These are phyloP conservation scores for Cyaniris semiargus DNA, from an alignment of 2,888 invertebrate species.

Conservation along the genomic window DNA sequence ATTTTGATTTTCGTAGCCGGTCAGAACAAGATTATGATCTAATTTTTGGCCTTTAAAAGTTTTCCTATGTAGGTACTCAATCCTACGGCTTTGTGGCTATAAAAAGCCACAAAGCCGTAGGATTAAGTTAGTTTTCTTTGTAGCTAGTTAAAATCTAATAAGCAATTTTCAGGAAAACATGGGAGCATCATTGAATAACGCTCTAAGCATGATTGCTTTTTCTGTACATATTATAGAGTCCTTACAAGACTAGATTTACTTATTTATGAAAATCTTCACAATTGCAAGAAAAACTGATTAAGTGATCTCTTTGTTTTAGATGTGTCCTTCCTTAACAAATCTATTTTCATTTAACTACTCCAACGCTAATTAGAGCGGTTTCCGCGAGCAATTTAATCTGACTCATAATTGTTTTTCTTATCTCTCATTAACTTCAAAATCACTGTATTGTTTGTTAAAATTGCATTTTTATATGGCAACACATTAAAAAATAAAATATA, in stretches of 20 bases:
- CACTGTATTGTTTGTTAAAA: slow-evolving; percentile 11
- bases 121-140: no score
- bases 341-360: slow-evolving; percentile 3
- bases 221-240: background rate
- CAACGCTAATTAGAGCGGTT: slow-evolving; percentile 5
- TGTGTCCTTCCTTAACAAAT: slow-evolving; percentile 1
- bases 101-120: no score
- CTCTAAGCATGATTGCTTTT: background rate
- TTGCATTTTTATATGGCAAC: slow-evolving; percentile 7
- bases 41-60: no score
- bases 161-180: no score
- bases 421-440: slow-evolving; percentile 20
- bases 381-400: slow-evolving; percentile 20
- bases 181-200: no score
- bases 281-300: background rate
- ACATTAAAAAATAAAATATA: background rate
- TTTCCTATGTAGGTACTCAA: no score
- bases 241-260: background rate
- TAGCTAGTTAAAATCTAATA: no score
- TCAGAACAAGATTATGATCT: no score
- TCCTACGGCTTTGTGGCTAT: no score
- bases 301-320: background rate
- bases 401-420: slow-evolving; percentile 16
- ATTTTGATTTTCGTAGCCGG: no score
- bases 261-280: background rate